Evolutionary conservation across 2,888 invertebrate species (phyloP).

Genomic region (Lagria hirta): DNA sequence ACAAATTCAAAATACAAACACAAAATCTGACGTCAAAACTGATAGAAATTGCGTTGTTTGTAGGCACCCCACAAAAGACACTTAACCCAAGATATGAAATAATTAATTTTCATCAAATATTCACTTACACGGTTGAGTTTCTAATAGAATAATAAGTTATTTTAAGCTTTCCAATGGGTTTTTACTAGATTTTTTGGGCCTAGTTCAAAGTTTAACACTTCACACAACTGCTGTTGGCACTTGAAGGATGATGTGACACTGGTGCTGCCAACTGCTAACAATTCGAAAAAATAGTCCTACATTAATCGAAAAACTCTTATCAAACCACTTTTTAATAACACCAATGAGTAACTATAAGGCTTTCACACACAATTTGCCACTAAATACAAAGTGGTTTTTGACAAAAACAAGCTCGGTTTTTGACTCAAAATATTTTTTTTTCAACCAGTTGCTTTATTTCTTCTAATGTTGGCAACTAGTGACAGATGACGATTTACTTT

Average conservation of each 20-base stretch:
- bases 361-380: too few species aligned
- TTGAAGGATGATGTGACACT: constrained; percentile 46
- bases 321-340: too few species aligned
- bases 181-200: constrained; percentile 16
- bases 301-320: too few species aligned
- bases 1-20: constrained; percentile 9
- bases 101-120: background rate
- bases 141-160: background rate
- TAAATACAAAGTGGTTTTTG: too few species aligned
- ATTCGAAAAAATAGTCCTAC: too few species aligned
- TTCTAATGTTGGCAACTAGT: too few species aligned
- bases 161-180: constrained; percentile 7
- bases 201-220: constrained; percentile 26
- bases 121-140: constrained; percentile 3
- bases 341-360: too few species aligned
- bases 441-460: too few species aligned
- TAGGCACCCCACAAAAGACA: too few species aligned
- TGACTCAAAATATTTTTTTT: too few species aligned
- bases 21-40: constrained; percentile 7
- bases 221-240: constrained; percentile 40
- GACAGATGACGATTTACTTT: too few species aligned
- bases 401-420: too few species aligned
- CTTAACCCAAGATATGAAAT: background rate
- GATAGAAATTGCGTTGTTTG: background rate
- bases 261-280: constrained; percentile 26